Conservation (phyloP, 2,797 vertebrate genomes). For the Microctenopoma steveboyesi region DNA sequence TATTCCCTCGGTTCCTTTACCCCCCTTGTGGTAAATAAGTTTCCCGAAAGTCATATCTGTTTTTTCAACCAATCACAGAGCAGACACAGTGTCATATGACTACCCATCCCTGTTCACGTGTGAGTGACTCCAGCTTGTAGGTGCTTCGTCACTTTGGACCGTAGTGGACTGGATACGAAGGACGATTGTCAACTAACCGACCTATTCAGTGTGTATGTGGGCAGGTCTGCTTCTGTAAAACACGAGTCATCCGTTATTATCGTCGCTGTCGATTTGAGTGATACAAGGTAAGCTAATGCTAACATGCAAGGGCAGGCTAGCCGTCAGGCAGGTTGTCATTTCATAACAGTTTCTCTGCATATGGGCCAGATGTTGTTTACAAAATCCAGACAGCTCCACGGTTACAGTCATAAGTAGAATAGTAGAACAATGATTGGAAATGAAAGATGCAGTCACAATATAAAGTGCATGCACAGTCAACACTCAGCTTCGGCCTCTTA, state of each 20-base stretch:
- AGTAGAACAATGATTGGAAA: no score
- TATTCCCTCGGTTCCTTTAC: background rate
- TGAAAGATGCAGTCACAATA: no score
- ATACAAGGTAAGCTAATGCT: conserved; percentile 49
- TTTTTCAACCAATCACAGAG: conserved; percentile 32
- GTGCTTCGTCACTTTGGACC: conserved; percentile 8
- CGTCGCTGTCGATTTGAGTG: background rate
- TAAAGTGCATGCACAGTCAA: no score
- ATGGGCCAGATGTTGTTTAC: conserved; percentile 7
- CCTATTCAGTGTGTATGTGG: conserved; percentile 6
- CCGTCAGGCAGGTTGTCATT: conserved; percentile 20
- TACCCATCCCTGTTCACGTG: background rate
- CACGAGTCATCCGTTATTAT: background rate
- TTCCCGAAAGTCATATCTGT: conserved; percentile 15
- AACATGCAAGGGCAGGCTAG: background rate
- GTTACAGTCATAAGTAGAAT: no score
- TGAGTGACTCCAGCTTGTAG: conserved; percentile 23
- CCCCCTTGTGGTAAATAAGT: conserved; percentile 4
- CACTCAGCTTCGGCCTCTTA: rapidly evolving
- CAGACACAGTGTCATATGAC: conserved; percentile 30
- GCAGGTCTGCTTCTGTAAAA: rapidly evolving
- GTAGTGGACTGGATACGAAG: background rate
- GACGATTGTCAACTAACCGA: background rate
- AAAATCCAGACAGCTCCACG: background rate
- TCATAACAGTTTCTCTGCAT: background rate